phyloP scores from a whole-genome alignment of 1,140 invertebrate species.

The Camponotus vicinus region DNA sequence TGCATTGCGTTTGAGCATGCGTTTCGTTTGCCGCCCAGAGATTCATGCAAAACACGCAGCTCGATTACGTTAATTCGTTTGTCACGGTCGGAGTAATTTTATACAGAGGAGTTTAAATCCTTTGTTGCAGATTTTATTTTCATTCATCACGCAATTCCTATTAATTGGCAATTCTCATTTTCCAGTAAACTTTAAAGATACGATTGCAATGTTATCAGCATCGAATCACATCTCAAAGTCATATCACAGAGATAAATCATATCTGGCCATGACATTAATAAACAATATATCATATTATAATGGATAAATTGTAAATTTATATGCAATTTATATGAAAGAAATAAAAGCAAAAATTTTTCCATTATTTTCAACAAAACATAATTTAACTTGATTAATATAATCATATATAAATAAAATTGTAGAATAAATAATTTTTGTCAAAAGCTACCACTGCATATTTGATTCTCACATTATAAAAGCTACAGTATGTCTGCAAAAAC shows the following conservation, averaged over 20 bases:
- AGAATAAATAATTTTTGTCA: background rate
- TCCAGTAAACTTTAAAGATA: conserved; percentile 4
- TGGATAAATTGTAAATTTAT: background rate
- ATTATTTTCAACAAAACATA: conserved; percentile 10
- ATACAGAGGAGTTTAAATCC: background rate
- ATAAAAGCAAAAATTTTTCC: conserved; percentile 7
- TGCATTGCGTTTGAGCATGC: background rate
- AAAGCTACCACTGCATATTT: background rate
- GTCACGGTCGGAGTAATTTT: conserved; percentile 18
- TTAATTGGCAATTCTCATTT: conserved; percentile 14
- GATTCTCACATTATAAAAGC: too few species aligned
- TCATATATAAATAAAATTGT: background rate
- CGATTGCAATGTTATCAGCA: conserved; percentile 18
- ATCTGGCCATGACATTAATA: background rate
- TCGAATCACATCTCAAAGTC: conserved; percentile 30
- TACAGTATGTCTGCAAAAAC: background rate
- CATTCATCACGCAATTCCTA: background rate
- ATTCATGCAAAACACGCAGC: background rate
- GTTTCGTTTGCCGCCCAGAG: background rate
- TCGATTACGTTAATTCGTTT: conserved; percentile 7
- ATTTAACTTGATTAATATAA: too few species aligned
- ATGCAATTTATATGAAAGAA: background rate
- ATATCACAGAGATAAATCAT: conserved; percentile 3
- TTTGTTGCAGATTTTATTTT: background rate
- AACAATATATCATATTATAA: background rate